Evolutionary conservation across 2,113 vertebrate species (phyloP), one percentile per base, ranked within the genome.

Genomic region (Chrysemys picta): DNA sequence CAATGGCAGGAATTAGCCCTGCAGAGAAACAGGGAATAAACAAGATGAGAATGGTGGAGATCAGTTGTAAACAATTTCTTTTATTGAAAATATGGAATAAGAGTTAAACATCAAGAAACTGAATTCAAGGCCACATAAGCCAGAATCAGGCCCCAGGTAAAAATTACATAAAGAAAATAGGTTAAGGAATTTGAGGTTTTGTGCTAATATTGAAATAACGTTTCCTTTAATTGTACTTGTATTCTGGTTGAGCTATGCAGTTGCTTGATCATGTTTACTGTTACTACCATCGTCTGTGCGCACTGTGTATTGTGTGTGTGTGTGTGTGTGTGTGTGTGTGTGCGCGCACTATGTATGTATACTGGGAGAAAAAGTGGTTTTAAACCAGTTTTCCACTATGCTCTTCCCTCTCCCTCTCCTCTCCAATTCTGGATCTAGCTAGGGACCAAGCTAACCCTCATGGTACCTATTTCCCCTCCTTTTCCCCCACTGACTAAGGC

Each of bases 61-160:
- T 62, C n/a, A 80, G 42, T 6, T 80, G 8, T 17, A 86, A 91
- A 56, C 42, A 45, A 0, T 62, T 84, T 35, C n/a, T 76, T 76
- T 76, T 76, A 25, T 3, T 57, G 72, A 53, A 78, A 80, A 62
- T 88, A 57, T 35, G n/a, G 0, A 8, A 49, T 45, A 52, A 45
- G 87, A 80, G 50, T n/a, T 0, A 0, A 62, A 78, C 65, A 80
- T 29, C n/a, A 62, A 83, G 87, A 94, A 82, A 90, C 16, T 90
- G 53, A 31, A 5, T 62, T 59, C 75, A 1, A 45, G 62, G 90
- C 87, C 21, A 17, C 17, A 17, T 47, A 59, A 94, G 19, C 47
- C 24, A 81, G 35, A 86, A 80, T 19, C 16, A 42, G 22, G 3
- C 1, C 17, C 2, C 0, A 0, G 42, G 42, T 82, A 93, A 78